Conservation (phyloP, 2,797 vertebrate genomes). For the Galagoides demidoff region DNA sequence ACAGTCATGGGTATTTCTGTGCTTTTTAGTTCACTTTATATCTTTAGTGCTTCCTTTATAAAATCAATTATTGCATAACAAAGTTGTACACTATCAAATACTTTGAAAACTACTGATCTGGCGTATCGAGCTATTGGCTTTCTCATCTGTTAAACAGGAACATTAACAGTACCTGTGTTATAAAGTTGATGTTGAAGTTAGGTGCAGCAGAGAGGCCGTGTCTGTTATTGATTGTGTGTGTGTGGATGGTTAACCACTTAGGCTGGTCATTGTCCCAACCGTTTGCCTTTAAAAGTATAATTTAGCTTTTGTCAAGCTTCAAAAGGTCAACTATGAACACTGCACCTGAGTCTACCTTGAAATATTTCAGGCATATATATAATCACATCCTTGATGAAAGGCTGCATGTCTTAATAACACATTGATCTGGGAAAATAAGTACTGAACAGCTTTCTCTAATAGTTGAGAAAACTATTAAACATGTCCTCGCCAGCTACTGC, state of each 20-base stretch:
- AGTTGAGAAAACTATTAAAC: background rate
- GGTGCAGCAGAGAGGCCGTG: background rate
- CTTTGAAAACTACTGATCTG: background rate
- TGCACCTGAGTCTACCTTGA: background rate
- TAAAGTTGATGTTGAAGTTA: background rate
- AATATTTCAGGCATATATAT: background rate
- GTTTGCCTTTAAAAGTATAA: background rate
- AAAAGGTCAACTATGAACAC: background rate
- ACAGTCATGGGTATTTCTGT: background rate
- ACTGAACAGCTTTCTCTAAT: background rate
- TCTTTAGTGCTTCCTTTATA: background rate
- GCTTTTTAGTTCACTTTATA: background rate
- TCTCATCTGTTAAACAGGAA: background rate
- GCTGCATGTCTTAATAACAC: background rate
- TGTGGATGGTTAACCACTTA: background rate
- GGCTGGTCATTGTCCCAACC: background rate
- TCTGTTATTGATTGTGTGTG: background rate
- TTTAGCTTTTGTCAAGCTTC: background rate
- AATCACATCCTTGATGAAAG: background rate
- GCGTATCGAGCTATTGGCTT: background rate
- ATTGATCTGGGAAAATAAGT: conserved; percentile 7
- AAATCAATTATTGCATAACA: background rate
- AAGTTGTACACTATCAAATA: background rate
- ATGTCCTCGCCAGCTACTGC: background rate
- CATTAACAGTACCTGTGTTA: background rate